Evolutionary conservation across 1,140 invertebrate species (phyloP).

Genomic region (Nebria ingens): DNA sequence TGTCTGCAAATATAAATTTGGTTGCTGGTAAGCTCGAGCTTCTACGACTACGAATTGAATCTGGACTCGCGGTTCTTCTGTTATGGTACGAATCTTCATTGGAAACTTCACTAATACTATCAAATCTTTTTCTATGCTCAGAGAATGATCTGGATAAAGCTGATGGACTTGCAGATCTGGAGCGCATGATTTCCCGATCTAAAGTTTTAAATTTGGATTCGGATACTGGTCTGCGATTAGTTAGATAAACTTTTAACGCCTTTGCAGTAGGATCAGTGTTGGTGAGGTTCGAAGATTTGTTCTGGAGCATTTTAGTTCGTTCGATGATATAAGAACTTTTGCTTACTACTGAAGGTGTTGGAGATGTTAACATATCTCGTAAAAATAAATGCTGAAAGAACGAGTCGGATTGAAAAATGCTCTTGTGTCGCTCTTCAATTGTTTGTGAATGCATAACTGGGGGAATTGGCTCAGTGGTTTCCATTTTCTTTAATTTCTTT

Average conservation of each 20-base stretch:
- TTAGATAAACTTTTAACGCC: slow-evolving; percentile 49
- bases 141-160: slow-evolving; percentile 24
- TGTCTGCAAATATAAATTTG: slow-evolving; percentile 25
- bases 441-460: slow-evolving; percentile 34
- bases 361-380: slow-evolving; percentile 33
- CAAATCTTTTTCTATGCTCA: slow-evolving; percentile 20
- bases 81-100: slow-evolving; percentile 21
- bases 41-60: slow-evolving; percentile 31
- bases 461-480: slow-evolving; percentile 13
- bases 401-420: slow-evolving; percentile 45
- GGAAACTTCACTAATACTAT: slow-evolving; percentile 20
- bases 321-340: slow-evolving; percentile 46
- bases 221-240: slow-evolving; percentile 56
- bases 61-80: slow-evolving; percentile 25
- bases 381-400: slow-evolving; percentile 64
- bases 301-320: slow-evolving; percentile 51
- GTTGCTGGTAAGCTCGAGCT: slow-evolving; percentile 39
- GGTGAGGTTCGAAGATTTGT: slow-evolving; percentile 32
- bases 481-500: slow-evolving; percentile 21
- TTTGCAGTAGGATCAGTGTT: slow-evolving; percentile 45
- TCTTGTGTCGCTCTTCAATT: slow-evolving; percentile 42
- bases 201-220: slow-evolving; percentile 58
- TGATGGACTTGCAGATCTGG: slow-evolving; percentile 15
- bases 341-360: slow-evolving; percentile 27
- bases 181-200: slow-evolving; percentile 36